Conservation (phyloP, 2,888 invertebrate species). For the Thymelicus sylvestris region DNA sequence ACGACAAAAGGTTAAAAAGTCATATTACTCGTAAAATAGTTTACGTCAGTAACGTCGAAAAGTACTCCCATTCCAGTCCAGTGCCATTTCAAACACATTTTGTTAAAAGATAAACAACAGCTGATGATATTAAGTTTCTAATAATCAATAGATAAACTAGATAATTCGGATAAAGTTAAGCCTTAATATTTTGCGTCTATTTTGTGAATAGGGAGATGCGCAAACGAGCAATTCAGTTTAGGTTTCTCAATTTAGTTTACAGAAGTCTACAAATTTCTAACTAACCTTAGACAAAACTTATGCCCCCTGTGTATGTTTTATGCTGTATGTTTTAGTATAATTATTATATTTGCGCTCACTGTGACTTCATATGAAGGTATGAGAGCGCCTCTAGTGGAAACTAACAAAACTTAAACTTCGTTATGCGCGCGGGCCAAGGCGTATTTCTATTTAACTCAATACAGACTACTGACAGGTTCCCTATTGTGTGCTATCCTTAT, state of each 20-base stretch:
- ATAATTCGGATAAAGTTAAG: background rate
- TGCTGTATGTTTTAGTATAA: background rate
- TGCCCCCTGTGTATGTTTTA: background rate
- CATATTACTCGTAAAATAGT: no score
- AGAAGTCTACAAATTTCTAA: background rate
- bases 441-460: no score
- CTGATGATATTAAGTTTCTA: no score
- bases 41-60: no score
- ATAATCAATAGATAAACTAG: background rate
- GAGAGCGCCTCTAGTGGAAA: background rate
- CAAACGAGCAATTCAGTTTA: background rate
- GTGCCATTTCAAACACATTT: no score
- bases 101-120: no score
- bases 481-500: background rate
- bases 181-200: background rate
- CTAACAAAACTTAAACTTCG: background rate
- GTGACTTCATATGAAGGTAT: background rate
- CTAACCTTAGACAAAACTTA: constrained; percentile 6
- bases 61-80: no score
- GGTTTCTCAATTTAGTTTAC: background rate
- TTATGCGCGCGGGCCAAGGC: background rate
- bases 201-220: background rate
- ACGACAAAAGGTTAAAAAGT: no score
- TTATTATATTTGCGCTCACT: background rate
- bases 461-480: background rate